Base-by-base conservation (phyloP, 2,797 vertebrate genomes). In the Eulemur albifrons region DNA sequence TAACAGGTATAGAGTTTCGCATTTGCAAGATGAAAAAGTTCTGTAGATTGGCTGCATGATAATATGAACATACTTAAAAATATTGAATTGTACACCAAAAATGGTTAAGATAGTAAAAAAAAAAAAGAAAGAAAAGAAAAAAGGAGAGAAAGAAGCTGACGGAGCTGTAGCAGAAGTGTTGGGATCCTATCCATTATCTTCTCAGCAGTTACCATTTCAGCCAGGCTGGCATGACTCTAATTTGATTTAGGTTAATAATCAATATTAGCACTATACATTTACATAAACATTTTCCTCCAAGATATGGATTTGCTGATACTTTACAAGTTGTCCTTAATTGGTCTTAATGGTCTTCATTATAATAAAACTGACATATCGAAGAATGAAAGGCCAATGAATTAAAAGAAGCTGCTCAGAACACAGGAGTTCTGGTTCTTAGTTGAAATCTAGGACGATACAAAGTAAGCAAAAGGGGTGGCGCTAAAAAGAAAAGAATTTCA, bases 211-310 rank as follows among this genome's bases (percentile, higher is more conserved):
- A 86, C 18, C 52, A 63, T 69, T 85, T 76, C 13, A 43, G 4
- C 21, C 50, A 54, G 12, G 38, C 25, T 92, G 35, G 15, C 27
- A 52, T 27, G 18, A 70, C 38, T 80, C 73, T 20, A 67, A 2
- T 32, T 35, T 65, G 65, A 94, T 90, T 35, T 54, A 38, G 63
- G 10, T 35, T 50, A 69, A 90, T 67, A 50, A 43, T 88, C 21
- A 72, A 38, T 82, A 82, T 84, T 54, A 81, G 48, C 54, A 93
- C 7, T 38, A 7, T 52, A 65, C 6, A 80, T 76, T 93, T 84
- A 85, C 30, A 75, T 38, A 92, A 75, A 63, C 48, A 72, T 80
- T 88, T 79, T 87, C 87, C 63, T 93, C 30, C n/a, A 72, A 88
- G 65, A 75, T 30, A n/a, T 88, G 43, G n/a, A 20, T 27, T 95